phyloP scores from a whole-genome alignment of 2,797 vertebrate genomes.

The Lophotriccus pileatus region DNA sequence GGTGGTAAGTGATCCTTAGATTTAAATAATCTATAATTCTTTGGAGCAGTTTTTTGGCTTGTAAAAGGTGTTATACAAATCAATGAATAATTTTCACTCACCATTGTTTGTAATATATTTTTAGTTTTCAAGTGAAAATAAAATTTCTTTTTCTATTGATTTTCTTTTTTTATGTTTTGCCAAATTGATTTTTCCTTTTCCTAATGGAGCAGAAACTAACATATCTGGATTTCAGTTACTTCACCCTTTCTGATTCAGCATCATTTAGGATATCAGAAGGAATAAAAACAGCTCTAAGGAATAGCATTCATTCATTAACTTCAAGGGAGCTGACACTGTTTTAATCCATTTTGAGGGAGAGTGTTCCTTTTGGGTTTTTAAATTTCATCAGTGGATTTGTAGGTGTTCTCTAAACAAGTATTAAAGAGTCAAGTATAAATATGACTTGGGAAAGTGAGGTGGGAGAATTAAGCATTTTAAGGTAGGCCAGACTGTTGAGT shows the following conservation, averaged over 20 bases:
- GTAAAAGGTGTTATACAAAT: constrained; percentile 74
- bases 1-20: constrained; percentile 33
- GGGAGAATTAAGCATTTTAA: neutral
- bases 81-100: constrained; percentile 78
- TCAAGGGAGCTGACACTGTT: constrained; percentile 15
- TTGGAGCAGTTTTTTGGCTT: constrained; percentile 71
- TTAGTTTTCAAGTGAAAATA: constrained; percentile 74
- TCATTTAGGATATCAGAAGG: constrained; percentile 42
- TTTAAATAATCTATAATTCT: constrained; percentile 68
- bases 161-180: constrained; percentile 76
- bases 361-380: constrained; percentile 19
- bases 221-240: constrained; percentile 74
- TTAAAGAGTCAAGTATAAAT: constrained; percentile 39
- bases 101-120: constrained; percentile 76
- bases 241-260: constrained; percentile 56
- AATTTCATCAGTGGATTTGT: constrained; percentile 31
- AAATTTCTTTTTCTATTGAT: constrained; percentile 79
- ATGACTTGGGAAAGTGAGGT: neutral
- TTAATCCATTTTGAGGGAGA: constrained; percentile 40
- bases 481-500: neutral
- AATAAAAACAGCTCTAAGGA: constrained; percentile 37
- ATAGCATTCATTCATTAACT: constrained; percentile 52
- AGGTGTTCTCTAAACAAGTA: constrained; percentile 23
- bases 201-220: constrained; percentile 77
- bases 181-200: constrained; percentile 77